A percentile compares a stretch with the other conserved stretches of the same genome.
Evolutionary conservation across 2,888 invertebrate species (phyloP).

Genomic region (Synanthedon tipuliformis): DNA sequence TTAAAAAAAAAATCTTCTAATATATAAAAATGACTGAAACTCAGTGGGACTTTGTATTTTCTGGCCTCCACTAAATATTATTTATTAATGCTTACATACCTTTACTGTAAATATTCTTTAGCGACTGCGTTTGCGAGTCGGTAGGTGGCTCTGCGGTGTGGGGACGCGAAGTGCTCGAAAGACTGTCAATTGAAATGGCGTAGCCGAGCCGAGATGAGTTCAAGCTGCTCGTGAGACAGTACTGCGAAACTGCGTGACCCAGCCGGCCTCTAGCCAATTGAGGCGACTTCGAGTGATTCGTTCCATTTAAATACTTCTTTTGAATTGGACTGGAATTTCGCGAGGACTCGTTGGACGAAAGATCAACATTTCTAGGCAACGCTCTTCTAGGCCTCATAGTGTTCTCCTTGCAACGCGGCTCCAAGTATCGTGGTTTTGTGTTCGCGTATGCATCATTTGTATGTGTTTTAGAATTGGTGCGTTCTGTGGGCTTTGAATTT

Average conservation of each 20-base stretch:
- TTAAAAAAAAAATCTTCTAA: too few species aligned
- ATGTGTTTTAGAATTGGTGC: slow-evolving; percentile 11
- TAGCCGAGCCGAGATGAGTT: slow-evolving; percentile 4
- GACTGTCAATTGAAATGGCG: slow-evolving; percentile 60
- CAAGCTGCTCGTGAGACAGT: too few species aligned
- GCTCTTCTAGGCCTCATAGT: slow-evolving; percentile 38
- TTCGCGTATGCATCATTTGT: slow-evolving; percentile 25
- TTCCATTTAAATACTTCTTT: slow-evolving; percentile 34
- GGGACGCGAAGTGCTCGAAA: slow-evolving; percentile 51
- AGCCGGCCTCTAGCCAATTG: slow-evolving; percentile 17
- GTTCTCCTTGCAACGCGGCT: slow-evolving; percentile 51
- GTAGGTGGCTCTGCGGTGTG: slow-evolving; percentile 59
- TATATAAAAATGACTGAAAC: too few species aligned
- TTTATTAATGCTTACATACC: slow-evolving; percentile 41
- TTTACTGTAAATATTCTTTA: slow-evolving; percentile 24
- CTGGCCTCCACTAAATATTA: background rate
- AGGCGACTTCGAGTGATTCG: slow-evolving; percentile 25
- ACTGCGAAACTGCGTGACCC: slow-evolving; percentile 12
- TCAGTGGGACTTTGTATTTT: too few species aligned
- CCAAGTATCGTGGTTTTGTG: slow-evolving; percentile 73
- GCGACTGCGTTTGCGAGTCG: slow-evolving; percentile 53
- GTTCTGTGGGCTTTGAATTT: slow-evolving; percentile 7
- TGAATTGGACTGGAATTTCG: slow-evolving; percentile 76
- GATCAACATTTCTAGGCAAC: slow-evolving; percentile 40
- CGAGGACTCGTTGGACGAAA: slow-evolving; percentile 76